phyloP scores from a whole-genome alignment of 2,797 vertebrate species.

The Pelochelys cantorii region DNA sequence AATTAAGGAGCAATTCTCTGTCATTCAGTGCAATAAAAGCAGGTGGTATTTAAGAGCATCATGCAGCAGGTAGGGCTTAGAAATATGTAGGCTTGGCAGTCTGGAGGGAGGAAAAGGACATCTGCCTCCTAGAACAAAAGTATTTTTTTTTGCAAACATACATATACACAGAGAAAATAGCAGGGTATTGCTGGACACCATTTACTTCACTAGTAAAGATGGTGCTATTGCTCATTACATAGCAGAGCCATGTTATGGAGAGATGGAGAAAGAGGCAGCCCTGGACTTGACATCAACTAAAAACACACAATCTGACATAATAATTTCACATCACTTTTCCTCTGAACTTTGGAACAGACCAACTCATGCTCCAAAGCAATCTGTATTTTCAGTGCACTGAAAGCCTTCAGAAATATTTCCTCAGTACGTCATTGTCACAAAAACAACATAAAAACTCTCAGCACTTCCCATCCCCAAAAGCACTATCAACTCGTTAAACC shows the following conservation, averaged over 20 bases:
- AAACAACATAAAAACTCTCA: not conserved
- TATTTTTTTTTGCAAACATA: not conserved
- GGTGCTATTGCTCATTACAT: not conserved
- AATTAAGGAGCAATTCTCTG: not conserved
- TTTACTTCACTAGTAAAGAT: not conserved
- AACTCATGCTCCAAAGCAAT: not conserved
- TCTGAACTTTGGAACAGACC: not conserved
- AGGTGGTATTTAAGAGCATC: slow-evolving; percentile 26
- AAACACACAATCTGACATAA: not conserved
- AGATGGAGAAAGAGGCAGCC: not conserved
- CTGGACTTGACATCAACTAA: not conserved
- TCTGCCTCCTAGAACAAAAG: not conserved
- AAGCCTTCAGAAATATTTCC: not conserved
- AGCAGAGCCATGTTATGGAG: not conserved
- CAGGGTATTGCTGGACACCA: not conserved
- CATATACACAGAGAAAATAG: not conserved
- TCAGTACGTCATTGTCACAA: not conserved
- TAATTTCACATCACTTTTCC: not conserved
- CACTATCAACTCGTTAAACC: not conserved
- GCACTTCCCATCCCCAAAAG: not conserved
- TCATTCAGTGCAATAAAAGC: slow-evolving; percentile 35
- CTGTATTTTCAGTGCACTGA: not conserved
- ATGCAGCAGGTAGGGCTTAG: slow-evolving; percentile 53
- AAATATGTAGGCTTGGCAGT: slow-evolving; percentile 66
- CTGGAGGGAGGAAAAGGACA: slow-evolving; percentile 29